Evolutionary conservation across 1,140 invertebrate species (phyloP), one percentile per base, ranked within the genome.

Genomic region (Hylaeus anthracinus): DNA sequence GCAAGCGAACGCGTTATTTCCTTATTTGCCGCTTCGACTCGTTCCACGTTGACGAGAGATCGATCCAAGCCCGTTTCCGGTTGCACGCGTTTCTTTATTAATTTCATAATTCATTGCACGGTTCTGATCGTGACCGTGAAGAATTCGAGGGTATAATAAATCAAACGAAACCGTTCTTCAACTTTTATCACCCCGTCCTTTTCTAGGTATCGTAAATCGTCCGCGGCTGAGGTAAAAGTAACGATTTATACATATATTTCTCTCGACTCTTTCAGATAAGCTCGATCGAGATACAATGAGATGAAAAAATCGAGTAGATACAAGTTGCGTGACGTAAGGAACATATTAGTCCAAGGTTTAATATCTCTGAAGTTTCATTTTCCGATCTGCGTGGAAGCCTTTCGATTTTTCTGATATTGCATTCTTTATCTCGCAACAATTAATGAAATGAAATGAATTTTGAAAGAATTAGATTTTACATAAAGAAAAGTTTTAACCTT

Each of bases 81-180:
- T 51, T 51, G 51, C 51, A 51, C 10, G 51, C 51, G 51, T 51
- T 48, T 66, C 15, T 10, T n/a, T 51, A 67, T 51, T 51, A 53
- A 67, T 67, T 67, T 67, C 45, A 37, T 51, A 51, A 67, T 51
- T 67, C 45, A 67, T 67, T 67, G n/a, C 65, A n/a, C 45, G 41
- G 60, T 2, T 0, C 43, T 1, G 41, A 45, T 41, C 5, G 14
- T 10, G 55, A 14, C 45, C 43, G 8, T 37, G 64, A 74, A 6
- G 53, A 14, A 0, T 64, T 64, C 61, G n/a, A 14, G 39, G 3
- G 6, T 4, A 4, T 5, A 5, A 48, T 37, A 58, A 45, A 48
- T 37, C n/a, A 37, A 12, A 67, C 45, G 6, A 26, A 26, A 12
- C 39, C 14, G 1, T 14, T 26, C 58, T 26, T 3, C n/a, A 39